Evolutionary conservation across 2,888 invertebrate genomes (phyloP), one percentile per base, ranked within the genome.

Genomic region (Stenodera caucasica): DNA sequence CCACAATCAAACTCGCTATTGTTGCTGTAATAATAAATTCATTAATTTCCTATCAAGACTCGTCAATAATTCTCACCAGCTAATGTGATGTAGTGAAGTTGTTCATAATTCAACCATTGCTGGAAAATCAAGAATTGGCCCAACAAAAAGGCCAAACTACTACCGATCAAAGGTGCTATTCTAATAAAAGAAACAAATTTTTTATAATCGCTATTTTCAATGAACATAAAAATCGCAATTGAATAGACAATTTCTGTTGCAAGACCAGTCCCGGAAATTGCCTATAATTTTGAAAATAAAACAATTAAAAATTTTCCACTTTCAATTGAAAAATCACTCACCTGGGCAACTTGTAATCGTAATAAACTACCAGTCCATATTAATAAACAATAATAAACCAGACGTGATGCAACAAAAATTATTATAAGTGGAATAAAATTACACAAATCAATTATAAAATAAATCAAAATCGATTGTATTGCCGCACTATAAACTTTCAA

Each of bases 261-360:
- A 18, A 18, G 18, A 18, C 33, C 26, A 11, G 30, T 18, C 18
- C 60, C 60, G 14, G 33, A 56, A 29, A 60, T 35, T 9, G n/a
- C 56, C 59, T 59, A 21, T n/a, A n/a, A n/a, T n/a, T n/a, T n/a
- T n/a, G n/a, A n/a, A n/a, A n/a, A n/a, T n/a, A n/a, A n/a, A n/a
- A n/a, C n/a, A n/a, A n/a, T n/a, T n/a, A n/a, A n/a, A n/a, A n/a
- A n/a, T n/a, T n/a, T n/a, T n/a, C n/a, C n/a, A n/a, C n/a, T n/a
- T n/a, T n/a, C n/a, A n/a, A n/a, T n/a, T n/a, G n/a, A 40, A 40
- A 26, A 26, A 26, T 26, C 26, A 5, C 53, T 26, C 21, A 59
- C 59, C n/a, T 56, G 60, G 26, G 56, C 57, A 6, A 60, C 30
- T 57, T 60, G 45, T 14, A 60, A 2, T 23, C 49, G 49, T 5